Conservation (phyloP, 2,888 invertebrate genomes). For the Pseudanteris insignis region DNA sequence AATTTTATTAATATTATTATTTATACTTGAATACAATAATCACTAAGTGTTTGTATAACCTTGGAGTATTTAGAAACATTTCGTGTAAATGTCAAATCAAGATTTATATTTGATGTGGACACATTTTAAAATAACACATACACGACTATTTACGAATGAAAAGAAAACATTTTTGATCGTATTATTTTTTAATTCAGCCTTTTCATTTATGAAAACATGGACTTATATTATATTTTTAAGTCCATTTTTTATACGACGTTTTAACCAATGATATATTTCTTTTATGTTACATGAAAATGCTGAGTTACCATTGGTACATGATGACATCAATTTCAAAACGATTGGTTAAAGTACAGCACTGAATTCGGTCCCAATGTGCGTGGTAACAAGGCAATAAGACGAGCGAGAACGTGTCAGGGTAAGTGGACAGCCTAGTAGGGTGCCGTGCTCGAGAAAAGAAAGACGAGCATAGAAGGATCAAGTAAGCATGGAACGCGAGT, state of each 20-base stretch:
- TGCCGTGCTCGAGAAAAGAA: constrained; percentile 45
- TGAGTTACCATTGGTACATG: neutral
- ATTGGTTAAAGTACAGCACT: constrained; percentile 51
- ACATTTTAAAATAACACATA: too few relatives aligned
- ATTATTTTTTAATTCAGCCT: neutral
- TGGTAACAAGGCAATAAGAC: constrained; percentile 47
- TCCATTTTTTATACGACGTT: neutral
- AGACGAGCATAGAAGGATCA: constrained; percentile 45
- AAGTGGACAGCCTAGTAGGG: constrained; percentile 51
- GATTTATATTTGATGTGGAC: too few relatives aligned
- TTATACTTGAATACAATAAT: too few relatives aligned
- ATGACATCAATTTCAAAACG: neutral
- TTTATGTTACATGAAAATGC: neutral
- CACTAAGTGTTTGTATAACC: too few relatives aligned
- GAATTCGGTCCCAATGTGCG: constrained; percentile 62
- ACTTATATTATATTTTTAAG: neutral
- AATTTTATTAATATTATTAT: too few relatives aligned
- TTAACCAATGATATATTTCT: too few relatives aligned
- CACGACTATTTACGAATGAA: too few relatives aligned
- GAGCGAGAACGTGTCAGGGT: constrained; percentile 50
- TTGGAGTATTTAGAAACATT: too few relatives aligned
- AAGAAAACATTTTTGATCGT: neutral
- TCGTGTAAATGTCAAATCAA: too few relatives aligned
- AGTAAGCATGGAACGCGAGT: constrained; percentile 11
- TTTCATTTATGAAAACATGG: neutral